phyloP scores from a whole-genome alignment of 2,113 vertebrate genomes.

The Syngnathus typhle region DNA sequence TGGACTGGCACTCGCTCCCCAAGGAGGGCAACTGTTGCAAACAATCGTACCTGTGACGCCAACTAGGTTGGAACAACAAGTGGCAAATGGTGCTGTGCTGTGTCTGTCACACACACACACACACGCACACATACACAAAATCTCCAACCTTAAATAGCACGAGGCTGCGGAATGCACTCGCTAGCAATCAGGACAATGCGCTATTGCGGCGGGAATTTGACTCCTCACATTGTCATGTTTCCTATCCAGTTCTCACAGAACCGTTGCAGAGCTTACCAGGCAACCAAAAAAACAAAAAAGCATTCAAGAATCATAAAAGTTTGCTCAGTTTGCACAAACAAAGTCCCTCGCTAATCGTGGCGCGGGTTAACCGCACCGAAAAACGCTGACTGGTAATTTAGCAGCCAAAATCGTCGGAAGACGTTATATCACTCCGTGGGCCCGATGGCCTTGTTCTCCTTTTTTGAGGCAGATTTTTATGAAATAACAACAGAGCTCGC shows the following conservation, averaged over 20 bases:
- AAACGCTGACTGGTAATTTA: background rate
- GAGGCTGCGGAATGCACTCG: background rate
- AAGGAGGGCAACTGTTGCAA: constrained; percentile 10
- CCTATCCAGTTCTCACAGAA: background rate
- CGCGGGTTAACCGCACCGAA: background rate
- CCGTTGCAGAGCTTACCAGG: no score
- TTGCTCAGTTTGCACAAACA: background rate
- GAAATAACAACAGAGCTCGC: background rate
- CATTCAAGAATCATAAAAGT: background rate
- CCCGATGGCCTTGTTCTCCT: background rate
- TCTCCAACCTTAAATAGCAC: background rate
- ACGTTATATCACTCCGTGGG: background rate
- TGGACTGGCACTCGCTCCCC: constrained; percentile 1
- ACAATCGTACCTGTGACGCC: constrained; percentile 1
- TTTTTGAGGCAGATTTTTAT: background rate
- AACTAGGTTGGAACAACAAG: constrained; percentile 6
- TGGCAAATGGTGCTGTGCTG: background rate
- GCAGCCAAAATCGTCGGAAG: background rate
- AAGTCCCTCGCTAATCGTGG: background rate
- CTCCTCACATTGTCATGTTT: background rate
- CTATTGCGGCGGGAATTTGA: background rate
- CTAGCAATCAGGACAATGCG: background rate
- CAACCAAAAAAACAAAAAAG: no score
- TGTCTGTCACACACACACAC: background rate
- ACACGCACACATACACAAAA: background rate